phyloP scores from a whole-genome alignment of 2,888 invertebrate species.

The Thera britannica region DNA sequence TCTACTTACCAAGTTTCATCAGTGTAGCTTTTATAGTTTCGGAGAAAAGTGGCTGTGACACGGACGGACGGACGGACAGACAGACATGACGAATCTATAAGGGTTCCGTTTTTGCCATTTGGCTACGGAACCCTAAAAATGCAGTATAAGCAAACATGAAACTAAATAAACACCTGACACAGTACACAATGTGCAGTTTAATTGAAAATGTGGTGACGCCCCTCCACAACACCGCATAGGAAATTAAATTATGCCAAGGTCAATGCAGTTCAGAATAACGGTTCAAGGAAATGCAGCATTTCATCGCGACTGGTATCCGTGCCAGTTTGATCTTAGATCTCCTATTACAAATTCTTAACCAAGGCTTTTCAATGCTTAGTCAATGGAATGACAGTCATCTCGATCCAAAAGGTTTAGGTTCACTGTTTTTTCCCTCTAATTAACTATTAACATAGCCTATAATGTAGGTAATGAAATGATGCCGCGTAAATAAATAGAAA shows the following conservation, averaged over 20 bases:
- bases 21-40: no score
- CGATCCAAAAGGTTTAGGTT: not conserved
- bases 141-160: not conserved
- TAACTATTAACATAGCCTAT: no score
- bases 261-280: constrained; percentile 23
- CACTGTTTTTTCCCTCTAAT: no score
- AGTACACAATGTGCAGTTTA: not conserved
- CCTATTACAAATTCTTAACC: not conserved
- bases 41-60: no score
- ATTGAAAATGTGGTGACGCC: constrained; percentile 22
- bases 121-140: no score
- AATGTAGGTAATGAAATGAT: no score
- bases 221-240: constrained; percentile 16
- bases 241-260: constrained; percentile 28
- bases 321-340: constrained; percentile 10
- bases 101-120: no score
- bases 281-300: constrained; percentile 13
- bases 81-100: no score
- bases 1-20: no score
- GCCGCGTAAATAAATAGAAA: no score
- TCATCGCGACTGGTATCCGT: constrained; percentile 14
- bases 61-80: no score
- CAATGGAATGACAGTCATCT: not conserved
- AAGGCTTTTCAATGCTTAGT: constrained; percentile 2
- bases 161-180: not conserved